phyloP scores from a whole-genome alignment of 2,888 invertebrate species.

The Geophilus truncorum region DNA sequence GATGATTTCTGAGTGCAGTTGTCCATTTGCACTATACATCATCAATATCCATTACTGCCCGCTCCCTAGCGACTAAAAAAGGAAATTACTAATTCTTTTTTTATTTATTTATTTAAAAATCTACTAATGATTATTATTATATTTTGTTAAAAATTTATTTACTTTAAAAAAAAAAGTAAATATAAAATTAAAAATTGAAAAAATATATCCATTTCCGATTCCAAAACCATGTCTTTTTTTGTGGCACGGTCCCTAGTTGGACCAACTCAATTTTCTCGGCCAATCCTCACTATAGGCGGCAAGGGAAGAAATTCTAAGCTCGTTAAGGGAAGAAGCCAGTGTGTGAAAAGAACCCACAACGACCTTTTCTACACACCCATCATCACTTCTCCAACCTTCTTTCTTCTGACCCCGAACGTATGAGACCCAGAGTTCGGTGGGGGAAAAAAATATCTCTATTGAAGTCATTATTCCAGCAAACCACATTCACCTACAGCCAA shows the following conservation, averaged over 20 bases:
- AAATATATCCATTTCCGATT: neutral
- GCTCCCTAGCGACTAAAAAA: neutral
- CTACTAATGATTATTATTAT: neutral
- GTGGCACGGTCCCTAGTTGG: neutral
- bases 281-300: slow-evolving; percentile 9
- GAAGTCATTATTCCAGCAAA: neutral
- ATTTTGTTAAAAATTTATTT: neutral
- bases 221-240: neutral
- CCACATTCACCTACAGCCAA: neutral
- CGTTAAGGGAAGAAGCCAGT: slow-evolving; percentile 16
- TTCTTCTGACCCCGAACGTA: slow-evolving; percentile 10
- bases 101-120: neutral
- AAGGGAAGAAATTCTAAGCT: slow-evolving; percentile 20
- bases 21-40: neutral
- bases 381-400: neutral
- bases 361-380: slow-evolving; percentile 8
- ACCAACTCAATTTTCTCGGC: slow-evolving; percentile 12
- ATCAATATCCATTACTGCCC: neutral
- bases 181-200: neutral
- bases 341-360: slow-evolving; percentile 20
- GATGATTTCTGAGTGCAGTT: neutral
- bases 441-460: neutral
- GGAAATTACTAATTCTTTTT: neutral
- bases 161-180: neutral
- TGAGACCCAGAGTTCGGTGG: neutral